Evolutionary conservation across 2,888 invertebrate genomes (phyloP).

Genomic region (Ectemnius lituratus): DNA sequence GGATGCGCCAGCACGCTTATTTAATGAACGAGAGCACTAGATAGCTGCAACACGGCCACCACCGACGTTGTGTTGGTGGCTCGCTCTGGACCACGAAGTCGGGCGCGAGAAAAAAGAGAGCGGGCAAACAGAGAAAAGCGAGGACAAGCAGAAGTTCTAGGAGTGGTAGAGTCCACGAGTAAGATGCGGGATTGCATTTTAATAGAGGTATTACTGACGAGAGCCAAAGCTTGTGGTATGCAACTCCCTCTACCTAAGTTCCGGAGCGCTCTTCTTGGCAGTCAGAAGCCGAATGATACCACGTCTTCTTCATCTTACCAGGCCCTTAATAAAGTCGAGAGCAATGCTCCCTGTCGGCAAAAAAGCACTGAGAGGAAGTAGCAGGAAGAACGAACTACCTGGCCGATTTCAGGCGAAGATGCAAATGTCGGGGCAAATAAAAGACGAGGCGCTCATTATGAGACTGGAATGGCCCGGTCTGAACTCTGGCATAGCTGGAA

Average conservation of each 20-base stretch:
- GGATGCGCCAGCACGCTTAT: slow-evolving; percentile 47
- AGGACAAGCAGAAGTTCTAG: not conserved
- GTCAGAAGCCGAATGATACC: not conserved
- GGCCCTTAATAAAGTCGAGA: slow-evolving; percentile 53
- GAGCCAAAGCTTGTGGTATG: slow-evolving; percentile 32
- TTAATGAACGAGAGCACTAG: slow-evolving; percentile 60
- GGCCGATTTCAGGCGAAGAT: slow-evolving; percentile 18
- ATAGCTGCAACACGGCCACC: too few relatives aligned
- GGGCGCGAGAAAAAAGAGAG: too few relatives aligned
- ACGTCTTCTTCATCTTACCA: slow-evolving; percentile 11
- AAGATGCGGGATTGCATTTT: slow-evolving; percentile 68
- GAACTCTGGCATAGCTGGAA: not conserved
- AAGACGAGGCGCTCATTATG: slow-evolving; percentile 47
- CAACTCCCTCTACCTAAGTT: slow-evolving; percentile 11
- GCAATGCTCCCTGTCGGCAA: not conserved
- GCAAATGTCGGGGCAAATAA: slow-evolving; percentile 53
- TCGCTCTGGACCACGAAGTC: too few relatives aligned
- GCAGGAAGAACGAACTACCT: slow-evolving; percentile 5
- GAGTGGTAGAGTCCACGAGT: slow-evolving; percentile 17
- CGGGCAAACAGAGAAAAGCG: slow-evolving; percentile 43
- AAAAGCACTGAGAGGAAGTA: not conserved
- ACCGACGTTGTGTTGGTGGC: too few relatives aligned
- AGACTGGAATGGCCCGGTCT: slow-evolving; percentile 34
- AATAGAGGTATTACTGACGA: slow-evolving; percentile 64
- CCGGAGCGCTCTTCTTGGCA: not conserved